These are phyloP conservation scores for Ips typographus DNA, from an alignment of 1,140 invertebrate species.

Conservation along the genomic window DNA sequence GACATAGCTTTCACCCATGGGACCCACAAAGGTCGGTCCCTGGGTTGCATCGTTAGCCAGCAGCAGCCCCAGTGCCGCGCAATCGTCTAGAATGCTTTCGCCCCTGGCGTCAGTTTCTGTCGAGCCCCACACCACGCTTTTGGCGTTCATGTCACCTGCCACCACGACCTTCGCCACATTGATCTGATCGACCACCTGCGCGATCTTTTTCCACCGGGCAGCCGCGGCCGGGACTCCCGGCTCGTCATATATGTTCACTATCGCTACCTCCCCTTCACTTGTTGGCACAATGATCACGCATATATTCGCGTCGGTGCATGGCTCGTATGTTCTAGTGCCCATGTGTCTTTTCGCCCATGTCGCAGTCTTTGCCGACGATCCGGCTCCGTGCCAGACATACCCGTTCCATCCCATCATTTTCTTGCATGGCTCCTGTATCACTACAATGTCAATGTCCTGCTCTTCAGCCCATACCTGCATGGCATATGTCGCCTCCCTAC, in stretches of 20 bases:
- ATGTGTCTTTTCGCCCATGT: background rate
- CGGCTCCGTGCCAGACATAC: background rate
- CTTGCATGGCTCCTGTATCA: background rate
- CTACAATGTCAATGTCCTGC: background rate
- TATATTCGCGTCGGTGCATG: background rate
- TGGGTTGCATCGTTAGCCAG: background rate
- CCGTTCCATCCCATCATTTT: background rate
- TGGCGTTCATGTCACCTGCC: too few species aligned
- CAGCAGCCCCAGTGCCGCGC: background rate
- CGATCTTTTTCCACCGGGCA: background rate
- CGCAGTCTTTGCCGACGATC: background rate
- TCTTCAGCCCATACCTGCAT: background rate
- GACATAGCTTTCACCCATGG: slow-evolving; percentile 8
- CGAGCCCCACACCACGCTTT: too few species aligned
- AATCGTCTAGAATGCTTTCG: background rate
- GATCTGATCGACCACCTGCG: background rate
- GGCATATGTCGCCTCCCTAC: background rate
- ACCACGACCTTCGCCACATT: background rate
- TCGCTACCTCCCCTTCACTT: background rate
- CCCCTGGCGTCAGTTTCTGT: too few species aligned
- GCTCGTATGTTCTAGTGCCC: too few species aligned
- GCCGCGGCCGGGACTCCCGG: background rate
- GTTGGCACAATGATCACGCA: background rate
- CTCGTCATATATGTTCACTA: background rate
- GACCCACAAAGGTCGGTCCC: slow-evolving; percentile 1